A percentile compares a stretch with the other conserved stretches of the same genome.
Conservation (phyloP, 2,797 vertebrate species). For the Euthynnus affinis region DNA sequence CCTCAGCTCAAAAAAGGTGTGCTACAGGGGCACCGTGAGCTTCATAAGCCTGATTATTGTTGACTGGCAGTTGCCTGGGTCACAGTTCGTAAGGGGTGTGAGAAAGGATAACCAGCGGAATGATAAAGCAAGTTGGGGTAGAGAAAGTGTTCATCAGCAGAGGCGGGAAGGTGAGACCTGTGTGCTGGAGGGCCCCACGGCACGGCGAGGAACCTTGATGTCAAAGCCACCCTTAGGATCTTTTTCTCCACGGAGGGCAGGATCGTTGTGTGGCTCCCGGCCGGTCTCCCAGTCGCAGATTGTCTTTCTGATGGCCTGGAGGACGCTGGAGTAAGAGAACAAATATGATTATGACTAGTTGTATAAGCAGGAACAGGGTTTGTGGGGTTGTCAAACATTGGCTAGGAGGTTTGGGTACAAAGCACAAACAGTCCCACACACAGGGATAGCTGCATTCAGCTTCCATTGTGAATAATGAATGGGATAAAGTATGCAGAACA, state of each 20-base stretch:
- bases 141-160: neutral
- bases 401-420: fast-evolving
- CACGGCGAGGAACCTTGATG: constrained; percentile 96
- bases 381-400: too few relatives aligned
- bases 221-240: constrained; percentile 99
- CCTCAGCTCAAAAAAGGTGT: constrained; percentile 4
- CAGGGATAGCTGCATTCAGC: neutral
- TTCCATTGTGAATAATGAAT: neutral
- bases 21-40: neutral
- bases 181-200: constrained; percentile 97
- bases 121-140: neutral
- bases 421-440: neutral
- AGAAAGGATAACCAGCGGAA: neutral
- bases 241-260: constrained; percentile 96
- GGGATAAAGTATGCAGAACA: neutral
- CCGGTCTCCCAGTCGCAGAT: constrained; percentile 98
- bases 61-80: neutral
- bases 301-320: constrained; percentile 98
- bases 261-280: constrained; percentile 96
- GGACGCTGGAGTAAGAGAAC: constrained; percentile 85
- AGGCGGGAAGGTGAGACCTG: constrained; percentile 85
- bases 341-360: neutral
- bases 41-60: constrained; percentile 20
- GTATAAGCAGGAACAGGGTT: neutral
- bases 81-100: neutral